Evolutionary conservation across 2,113 vertebrate species (phyloP), one percentile per base, ranked within the genome.

Genomic region (Perccottus glenii): DNA sequence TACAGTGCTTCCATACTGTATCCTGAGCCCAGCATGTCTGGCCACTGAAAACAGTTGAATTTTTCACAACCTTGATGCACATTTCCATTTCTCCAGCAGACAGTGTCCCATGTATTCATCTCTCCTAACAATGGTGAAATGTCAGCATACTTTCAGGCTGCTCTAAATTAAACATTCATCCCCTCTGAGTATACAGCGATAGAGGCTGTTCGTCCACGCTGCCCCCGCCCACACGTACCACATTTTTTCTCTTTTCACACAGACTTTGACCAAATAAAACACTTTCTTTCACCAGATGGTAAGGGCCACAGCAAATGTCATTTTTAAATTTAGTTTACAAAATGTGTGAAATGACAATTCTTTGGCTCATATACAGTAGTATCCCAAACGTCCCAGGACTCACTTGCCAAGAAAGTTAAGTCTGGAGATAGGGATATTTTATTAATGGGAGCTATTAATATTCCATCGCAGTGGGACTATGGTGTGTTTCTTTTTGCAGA

Each of bases 381-480:
- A 57, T 68, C 70, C 69, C 65, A 67, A 72, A 71, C 53, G 67
- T 81, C 82, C 78, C 71, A 46, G 64, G 19, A 58, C 71, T 73
- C 9, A 38, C 73, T 66, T 67, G 76, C 78, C 86, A 73, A 81
- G 84, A 85, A 84, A 85, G 82, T 84, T 78, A 59, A 75, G 77
- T 75, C 78, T 86, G 81, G 71, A 80, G 77, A 85, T 75, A 67
- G 83, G 78, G 72, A 91, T 91, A 83, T 90, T 92, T 91, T 93
- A 93, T 93, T 93, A 92, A 93, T 92, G 89, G 66, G 36, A 53
- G 67, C 82, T 83, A 88, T 93, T 92, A 93, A 93, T 92, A 93
- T 92, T 93, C 88, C 85, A 90, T 87, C 79, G 73, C 88, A 82
- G 78, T 84, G 89, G 91, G 89, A 90, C 66, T 64, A 80, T 85